Evolutionary conservation across 2,797 vertebrate species (phyloP), one percentile per base, ranked within the genome.

Genomic region (Tangara arthus): DNA sequence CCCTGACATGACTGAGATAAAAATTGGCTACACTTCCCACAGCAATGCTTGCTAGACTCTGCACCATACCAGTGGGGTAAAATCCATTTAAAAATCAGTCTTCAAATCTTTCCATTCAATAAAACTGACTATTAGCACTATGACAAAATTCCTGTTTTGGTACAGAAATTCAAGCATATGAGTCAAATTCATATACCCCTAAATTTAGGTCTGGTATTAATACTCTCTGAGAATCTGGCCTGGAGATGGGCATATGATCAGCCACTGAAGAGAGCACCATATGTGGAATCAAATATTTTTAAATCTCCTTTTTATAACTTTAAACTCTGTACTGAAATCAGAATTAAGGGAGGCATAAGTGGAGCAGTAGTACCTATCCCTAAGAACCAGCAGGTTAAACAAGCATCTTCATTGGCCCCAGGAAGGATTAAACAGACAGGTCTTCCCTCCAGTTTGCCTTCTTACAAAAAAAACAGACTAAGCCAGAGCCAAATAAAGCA

Each of bases 401-500:
- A 28, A 47, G 11, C 12, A 59, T 5, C 17, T 0, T 47, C 63
- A 60, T 6, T 26, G 60, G 27, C 56, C 39, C 34, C 49, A 68
- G 44, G 42, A 86, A 86, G 0, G 7, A 44, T 50, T 81, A 47
- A 68, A 77, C 69, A 93, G 80, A 72, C 47, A 39, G 20, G 32
- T 44, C 61, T 88, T 28, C 73, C 37, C 87, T 90, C 59, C 89
- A 84, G 80, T 72, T 92, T 90, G 30, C 35, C 57, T 69, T 89
- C 70, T 92, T 66, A 95, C 89, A 91, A 71, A 93, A 37, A 69
- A 77, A 39, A 42, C 78, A 72, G 87, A 71, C 91, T 75, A 87
- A 88, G 81, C 55, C 95, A 90, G 69, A 16, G 37, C 72, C 83
- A 96, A 96, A 96, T 46, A 96, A 87, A 91, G 87, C 87, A 70